These are phyloP conservation scores for Petaurus breviceps DNA, from an alignment of 2,113 vertebrate species.

Conservation along the genomic window DNA sequence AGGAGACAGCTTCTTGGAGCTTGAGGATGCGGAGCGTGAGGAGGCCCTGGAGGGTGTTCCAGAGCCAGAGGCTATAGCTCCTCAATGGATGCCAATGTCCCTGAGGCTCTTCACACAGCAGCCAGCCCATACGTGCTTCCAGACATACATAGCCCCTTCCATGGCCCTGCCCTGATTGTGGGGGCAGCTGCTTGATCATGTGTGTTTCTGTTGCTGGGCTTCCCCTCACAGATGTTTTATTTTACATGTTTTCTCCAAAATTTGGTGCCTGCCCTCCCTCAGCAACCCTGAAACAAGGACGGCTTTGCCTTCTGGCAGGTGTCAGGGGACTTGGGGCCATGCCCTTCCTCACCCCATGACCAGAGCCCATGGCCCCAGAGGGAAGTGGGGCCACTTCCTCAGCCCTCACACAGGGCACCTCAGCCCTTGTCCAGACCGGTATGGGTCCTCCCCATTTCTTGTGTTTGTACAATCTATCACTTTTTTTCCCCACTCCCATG, in stretches of 20 bases:
- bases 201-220: too few relatives aligned
- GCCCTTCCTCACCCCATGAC: fast-evolving
- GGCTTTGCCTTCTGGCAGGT: too few relatives aligned
- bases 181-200: neutral
- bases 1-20: slow-evolving; percentile 69
- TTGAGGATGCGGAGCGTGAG: neutral
- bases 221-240: neutral
- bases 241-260: neutral
- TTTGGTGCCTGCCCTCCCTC: neutral
- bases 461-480: neutral
- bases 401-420: slow-evolving; percentile 2
- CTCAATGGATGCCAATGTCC: slow-evolving; percentile 89
- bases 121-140: slow-evolving; percentile 87
- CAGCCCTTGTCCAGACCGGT: slow-evolving; percentile 51
- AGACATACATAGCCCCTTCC: slow-evolving; percentile 74
- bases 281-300: neutral
- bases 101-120: slow-evolving; percentile 87
- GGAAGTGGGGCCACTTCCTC: fast-evolving
- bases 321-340: neutral
- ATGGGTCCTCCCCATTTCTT: too few relatives aligned
- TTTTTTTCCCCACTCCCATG: neutral
- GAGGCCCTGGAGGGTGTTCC: neutral
- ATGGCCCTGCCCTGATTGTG: slow-evolving; percentile 60
- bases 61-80: slow-evolving; percentile 47
- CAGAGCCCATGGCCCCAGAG: too few relatives aligned